Percentiles rank a stretch among this genome's conserved stretches.
These are phyloP conservation scores for Prietella phreatophila DNA, from an alignment of 2,113 vertebrate genomes.

Conservation along the genomic window DNA sequence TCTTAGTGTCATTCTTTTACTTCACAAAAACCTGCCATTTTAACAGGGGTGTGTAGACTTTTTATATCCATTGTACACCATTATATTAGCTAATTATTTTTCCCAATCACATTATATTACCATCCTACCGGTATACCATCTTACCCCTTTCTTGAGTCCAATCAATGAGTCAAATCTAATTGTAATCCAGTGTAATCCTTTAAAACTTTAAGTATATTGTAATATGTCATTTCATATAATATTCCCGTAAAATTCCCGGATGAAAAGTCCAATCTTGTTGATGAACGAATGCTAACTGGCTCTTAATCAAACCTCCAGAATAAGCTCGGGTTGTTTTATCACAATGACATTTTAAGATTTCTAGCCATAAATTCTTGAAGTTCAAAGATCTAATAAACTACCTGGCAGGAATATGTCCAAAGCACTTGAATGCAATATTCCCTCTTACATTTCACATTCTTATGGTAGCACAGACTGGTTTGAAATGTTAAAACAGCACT, in stretches of 20 bases:
- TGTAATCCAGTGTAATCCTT: not conserved
- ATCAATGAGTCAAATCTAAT: not conserved
- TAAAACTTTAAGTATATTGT: slow-evolving; percentile 1
- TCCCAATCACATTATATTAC: not conserved
- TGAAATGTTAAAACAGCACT: slow-evolving; percentile 49
- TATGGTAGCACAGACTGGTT: slow-evolving; percentile 14
- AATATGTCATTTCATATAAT: not conserved
- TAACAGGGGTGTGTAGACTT: no score
- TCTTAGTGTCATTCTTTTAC: no score
- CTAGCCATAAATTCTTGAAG: slow-evolving; percentile 3
- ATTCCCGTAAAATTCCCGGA: not conserved
- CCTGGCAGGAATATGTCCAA: slow-evolving; percentile 33
- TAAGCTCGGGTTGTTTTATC: not conserved
- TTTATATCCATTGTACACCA: no score
- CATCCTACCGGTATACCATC: not conserved
- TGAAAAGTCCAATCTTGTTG: not conserved
- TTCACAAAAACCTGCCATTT: no score
- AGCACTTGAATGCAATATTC: slow-evolving; percentile 21
- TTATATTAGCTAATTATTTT: no score
- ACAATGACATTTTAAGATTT: slow-evolving; percentile 25
- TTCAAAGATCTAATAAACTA: slow-evolving; percentile 30
- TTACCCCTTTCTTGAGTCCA: not conserved
- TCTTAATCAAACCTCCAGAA: slow-evolving; percentile 5
- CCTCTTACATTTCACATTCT: slow-evolving; percentile 51
- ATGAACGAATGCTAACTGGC: not conserved